Evolutionary conservation across 2,113 vertebrate species (phyloP).

Genomic region (Rhegmatorhina hoffmannsi): DNA sequence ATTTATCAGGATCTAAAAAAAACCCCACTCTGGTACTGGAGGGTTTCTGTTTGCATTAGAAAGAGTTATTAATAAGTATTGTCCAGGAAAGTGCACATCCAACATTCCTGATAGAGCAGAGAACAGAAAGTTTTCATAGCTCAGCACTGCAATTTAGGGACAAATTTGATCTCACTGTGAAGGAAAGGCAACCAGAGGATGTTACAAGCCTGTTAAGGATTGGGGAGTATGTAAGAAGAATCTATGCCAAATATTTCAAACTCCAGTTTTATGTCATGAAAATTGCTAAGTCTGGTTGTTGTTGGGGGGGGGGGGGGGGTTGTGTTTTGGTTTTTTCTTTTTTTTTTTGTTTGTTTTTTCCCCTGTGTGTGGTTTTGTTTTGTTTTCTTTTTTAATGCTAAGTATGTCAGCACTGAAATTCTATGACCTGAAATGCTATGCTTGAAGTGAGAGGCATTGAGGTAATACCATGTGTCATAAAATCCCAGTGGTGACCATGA

Average conservation of each 20-base stretch:
- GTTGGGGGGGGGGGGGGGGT: no score
- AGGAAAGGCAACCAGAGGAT: background rate
- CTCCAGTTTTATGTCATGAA: background rate
- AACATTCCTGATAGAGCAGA: background rate
- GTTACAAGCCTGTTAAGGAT: background rate
- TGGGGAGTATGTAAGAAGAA: background rate
- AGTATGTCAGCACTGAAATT: background rate
- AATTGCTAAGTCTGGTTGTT: background rate
- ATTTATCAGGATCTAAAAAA: background rate
- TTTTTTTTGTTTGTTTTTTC: no score
- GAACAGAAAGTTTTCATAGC: background rate
- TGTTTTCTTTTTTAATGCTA: background rate
- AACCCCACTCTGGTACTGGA: background rate
- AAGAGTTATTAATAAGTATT: background rate
- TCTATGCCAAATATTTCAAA: background rate
- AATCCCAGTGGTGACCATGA: background rate
- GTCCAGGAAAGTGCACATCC: background rate
- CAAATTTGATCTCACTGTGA: background rate
- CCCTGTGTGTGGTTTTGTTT: background rate
- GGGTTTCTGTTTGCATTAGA: background rate
- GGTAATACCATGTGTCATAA: background rate
- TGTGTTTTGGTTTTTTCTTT: background rate
- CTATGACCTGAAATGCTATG: background rate
- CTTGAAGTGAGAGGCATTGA: background rate
- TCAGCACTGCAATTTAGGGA: background rate